Base-by-base conservation (phyloP, 2,888 invertebrate species). In the Abrostola triplasia region DNA sequence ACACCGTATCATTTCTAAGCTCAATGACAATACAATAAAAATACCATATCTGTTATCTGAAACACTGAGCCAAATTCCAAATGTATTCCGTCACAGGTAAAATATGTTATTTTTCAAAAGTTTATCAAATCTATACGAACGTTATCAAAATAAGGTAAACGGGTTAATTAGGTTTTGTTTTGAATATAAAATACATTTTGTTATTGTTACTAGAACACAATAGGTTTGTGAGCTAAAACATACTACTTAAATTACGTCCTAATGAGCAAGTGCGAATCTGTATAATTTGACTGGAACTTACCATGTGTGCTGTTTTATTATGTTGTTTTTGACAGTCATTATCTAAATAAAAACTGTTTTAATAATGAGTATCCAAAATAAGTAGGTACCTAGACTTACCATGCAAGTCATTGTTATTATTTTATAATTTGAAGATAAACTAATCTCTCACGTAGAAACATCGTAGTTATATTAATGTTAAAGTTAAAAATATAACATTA, bases 81-180 rank as follows among this genome's bases (percentile, higher is more conserved):
- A 24, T 24, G 24, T 24, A 24, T 24, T 24, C 24, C 4, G 24
- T 24, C 24, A 24, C 24, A 24, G 24, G 24, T 24, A 24, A 24
- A 24, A 24, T 24, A 24, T 24, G 4, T 24, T 24, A 24, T 24
- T 24, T 24, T 24, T 24, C 24, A 24, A 24, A 24, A 24, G 40
- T 49, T 51, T 41, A 36, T 13, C 42, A 42, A 10, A 11, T 54
- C n/a, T 36, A 36, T 6, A n/a, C 36, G 12, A 11, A 11, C 13
- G 6, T 38, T 47, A 37, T 55, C 36, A 44, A 44, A 36, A 36
- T 44, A 36, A 54, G 36, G 54, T 36, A 36, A 44, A 44, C 36
- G 9, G 36, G 13, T 9, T 55, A 55, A 55, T 55, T 47, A 55
- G 13, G 12, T 42, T 10, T 44, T 36, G 11, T 13, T 41, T 41